These are phyloP conservation scores for Atlantisia rogersi DNA, from an alignment of 2,113 vertebrate genomes.

Conservation along the genomic window DNA sequence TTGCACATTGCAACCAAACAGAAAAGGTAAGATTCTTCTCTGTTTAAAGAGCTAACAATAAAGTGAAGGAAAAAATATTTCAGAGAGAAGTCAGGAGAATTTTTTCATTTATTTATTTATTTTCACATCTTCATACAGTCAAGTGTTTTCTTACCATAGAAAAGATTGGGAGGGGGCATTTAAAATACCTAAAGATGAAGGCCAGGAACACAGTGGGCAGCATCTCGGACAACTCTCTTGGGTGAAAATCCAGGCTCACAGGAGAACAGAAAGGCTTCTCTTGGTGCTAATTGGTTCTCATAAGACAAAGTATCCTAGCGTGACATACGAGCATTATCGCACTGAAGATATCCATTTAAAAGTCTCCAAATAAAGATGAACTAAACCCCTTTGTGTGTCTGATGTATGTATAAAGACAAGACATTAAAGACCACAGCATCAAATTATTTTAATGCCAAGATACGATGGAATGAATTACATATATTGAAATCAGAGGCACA, in stretches of 20 bases:
- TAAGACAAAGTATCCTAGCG: neutral
- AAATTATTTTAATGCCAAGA: neutral
- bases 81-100: neutral
- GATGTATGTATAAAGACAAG: neutral
- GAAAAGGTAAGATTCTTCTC: neutral
- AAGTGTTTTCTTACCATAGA: neutral
- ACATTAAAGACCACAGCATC: neutral
- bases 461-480: neutral
- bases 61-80: neutral
- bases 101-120: accelerated
- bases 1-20: neutral
- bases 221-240: neutral
- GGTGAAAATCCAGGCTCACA: neutral
- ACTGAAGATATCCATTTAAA: neutral
- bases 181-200: neutral
- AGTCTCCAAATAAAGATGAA: neutral
- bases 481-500: neutral
- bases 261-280: neutral
- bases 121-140: neutral
- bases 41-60: neutral
- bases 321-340: neutral
- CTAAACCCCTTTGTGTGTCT: neutral
- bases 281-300: neutral
- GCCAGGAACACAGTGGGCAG: neutral
- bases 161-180: accelerated